These are phyloP conservation scores for Glossophaga mutica DNA, from an alignment of 2,797 vertebrate genomes.

Conservation along the genomic window DNA sequence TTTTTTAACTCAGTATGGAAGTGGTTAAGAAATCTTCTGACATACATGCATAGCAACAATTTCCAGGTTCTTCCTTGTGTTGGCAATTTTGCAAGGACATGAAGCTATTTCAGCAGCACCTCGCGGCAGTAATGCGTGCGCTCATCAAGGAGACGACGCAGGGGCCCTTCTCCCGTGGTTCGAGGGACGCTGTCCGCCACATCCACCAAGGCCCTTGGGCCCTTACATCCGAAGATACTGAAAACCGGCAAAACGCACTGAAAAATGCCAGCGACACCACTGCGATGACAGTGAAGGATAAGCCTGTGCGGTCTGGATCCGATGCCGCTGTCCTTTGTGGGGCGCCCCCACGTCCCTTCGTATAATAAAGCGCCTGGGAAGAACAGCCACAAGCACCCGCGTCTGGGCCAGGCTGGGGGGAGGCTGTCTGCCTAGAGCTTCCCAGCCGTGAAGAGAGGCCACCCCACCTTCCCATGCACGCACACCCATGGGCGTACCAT, in stretches of 20 bases:
- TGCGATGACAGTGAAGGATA: not conserved
- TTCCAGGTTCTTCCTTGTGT: slow-evolving; percentile 52
- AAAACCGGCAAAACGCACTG: not conserved
- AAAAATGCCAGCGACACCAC: not conserved
- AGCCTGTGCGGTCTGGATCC: not conserved
- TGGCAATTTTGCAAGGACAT: slow-evolving; percentile 62
- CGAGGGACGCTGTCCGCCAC: slow-evolving; percentile 9
- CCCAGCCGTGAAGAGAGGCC: not conserved
- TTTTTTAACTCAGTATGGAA: not conserved
- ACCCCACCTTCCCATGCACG: not conserved
- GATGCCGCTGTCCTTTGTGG: not conserved
- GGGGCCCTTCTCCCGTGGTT: not conserved
- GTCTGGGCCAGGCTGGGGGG: not conserved
- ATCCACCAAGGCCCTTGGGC: slow-evolving; percentile 14
- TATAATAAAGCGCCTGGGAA: slow-evolving; percentile 26
- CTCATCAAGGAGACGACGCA: slow-evolving; percentile 1
- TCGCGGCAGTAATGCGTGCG: not conserved
- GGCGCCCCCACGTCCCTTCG: slow-evolving; percentile 6
- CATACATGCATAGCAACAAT: slow-evolving; percentile 38
- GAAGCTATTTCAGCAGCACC: slow-evolving; percentile 43
- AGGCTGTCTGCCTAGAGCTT: not conserved
- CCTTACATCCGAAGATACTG: not conserved
- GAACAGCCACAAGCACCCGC: not conserved
- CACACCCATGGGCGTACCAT: not conserved
- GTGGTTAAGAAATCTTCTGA: slow-evolving; percentile 47